These are phyloP conservation scores for Aphodius granarius DNA, from an alignment of 2,888 invertebrate genomes.

Conservation along the genomic window DNA sequence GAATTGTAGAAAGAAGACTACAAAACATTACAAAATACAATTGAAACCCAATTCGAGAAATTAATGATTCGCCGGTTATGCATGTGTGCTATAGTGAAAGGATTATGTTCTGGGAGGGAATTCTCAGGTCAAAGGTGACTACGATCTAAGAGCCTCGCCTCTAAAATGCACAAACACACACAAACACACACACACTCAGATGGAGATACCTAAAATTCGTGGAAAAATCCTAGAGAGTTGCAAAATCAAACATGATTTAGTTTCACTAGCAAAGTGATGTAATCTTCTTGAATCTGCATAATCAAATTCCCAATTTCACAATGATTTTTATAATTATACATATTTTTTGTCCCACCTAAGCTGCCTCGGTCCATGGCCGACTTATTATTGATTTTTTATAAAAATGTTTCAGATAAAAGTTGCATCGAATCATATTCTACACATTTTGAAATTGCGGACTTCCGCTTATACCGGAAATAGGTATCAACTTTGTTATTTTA, in stretches of 20 bases:
- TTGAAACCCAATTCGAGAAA: background rate
- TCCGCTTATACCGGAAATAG: too few species aligned
- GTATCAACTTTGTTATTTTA: too few species aligned
- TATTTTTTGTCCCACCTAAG: too few species aligned
- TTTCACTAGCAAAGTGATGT: background rate
- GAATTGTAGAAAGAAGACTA: too few species aligned
- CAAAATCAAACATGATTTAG: background rate
- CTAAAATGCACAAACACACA: background rate
- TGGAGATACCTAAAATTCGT: background rate
- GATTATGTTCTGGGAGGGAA: background rate
- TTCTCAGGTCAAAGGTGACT: background rate
- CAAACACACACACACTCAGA: background rate
- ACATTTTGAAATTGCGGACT: too few species aligned
- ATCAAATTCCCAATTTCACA: too few species aligned
- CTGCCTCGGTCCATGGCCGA: too few species aligned
- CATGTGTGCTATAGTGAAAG: background rate
- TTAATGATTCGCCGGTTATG: background rate
- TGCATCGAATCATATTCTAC: too few species aligned
- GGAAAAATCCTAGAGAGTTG: background rate
- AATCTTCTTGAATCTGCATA: too few species aligned
- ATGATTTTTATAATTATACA: too few species aligned
- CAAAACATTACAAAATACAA: background rate
- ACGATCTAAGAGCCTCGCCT: background rate
- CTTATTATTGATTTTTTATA: too few species aligned
- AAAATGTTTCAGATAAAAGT: too few species aligned